phyloP scores from a whole-genome alignment of 2,113 vertebrate genomes.

The Notechis scutatus region DNA sequence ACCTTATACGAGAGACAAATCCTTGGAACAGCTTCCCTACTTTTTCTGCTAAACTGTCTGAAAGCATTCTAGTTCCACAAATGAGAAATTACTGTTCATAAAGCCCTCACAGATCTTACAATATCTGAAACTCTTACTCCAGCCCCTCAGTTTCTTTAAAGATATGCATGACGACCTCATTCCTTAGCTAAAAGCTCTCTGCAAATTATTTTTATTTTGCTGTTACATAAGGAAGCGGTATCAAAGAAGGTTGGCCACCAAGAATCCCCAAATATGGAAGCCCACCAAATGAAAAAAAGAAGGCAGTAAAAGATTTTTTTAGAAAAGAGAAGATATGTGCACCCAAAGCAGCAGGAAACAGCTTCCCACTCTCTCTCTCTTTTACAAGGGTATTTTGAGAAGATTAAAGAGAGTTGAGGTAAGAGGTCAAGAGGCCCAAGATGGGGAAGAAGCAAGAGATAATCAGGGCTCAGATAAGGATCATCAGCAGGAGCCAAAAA shows the following conservation, averaged over 20 bases:
- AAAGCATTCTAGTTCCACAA: background rate
- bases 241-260: background rate
- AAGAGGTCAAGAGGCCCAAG: constrained; percentile 23
- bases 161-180: background rate
- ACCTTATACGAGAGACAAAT: background rate
- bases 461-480: constrained; percentile 27
- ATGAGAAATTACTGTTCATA: background rate
- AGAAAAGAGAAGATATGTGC: background rate
- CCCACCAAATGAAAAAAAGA: background rate
- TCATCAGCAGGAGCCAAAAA: constrained; percentile 35
- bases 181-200: background rate
- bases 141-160: background rate
- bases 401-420: constrained; percentile 26
- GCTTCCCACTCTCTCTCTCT: rapidly evolving
- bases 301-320: constrained; percentile 1
- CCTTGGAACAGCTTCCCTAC: background rate
- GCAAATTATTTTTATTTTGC: background rate
- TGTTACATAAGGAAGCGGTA: background rate
- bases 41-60: background rate
- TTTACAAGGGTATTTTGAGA: background rate
- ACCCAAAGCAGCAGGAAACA: background rate
- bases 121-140: background rate
- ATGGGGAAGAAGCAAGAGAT: constrained; percentile 29
- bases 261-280: background rate
- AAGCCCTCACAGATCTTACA: background rate